These are phyloP conservation scores for Forbesichthys papilliferus DNA, from an alignment of 2,113 vertebrate genomes.

Conservation along the genomic window DNA sequence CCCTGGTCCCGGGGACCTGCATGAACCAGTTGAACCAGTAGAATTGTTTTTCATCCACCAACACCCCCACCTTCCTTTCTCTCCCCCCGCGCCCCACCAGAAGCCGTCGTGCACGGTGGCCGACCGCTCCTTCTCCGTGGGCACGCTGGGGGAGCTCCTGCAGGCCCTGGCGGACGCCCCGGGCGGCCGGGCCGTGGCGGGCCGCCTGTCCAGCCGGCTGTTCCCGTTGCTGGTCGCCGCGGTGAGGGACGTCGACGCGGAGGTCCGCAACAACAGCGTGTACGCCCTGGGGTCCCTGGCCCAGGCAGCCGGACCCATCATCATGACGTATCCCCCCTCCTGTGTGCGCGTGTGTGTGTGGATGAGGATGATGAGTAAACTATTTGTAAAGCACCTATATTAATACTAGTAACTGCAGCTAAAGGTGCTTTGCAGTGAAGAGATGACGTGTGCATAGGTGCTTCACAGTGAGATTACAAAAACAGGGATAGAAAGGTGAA, in stretches of 20 bases:
- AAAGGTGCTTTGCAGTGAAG: too few species aligned
- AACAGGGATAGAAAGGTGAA: too few species aligned
- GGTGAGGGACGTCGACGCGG: constrained; percentile 76
- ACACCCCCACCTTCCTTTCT: too few species aligned
- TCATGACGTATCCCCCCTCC: constrained; percentile 77
- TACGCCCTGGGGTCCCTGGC: constrained; percentile 86
- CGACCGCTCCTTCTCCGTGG: constrained; percentile 86
- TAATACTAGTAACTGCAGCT: too few species aligned
- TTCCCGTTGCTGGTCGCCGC: constrained; percentile 78
- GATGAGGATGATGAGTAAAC: too few species aligned
- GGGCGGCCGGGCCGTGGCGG: constrained; percentile 64
- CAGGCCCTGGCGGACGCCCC: constrained; percentile 67
- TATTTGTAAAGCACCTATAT: too few species aligned
- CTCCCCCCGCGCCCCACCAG: constrained; percentile 53
- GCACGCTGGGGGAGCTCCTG: constrained; percentile 81
- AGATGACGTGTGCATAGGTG: too few species aligned
- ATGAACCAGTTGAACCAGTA: not conserved
- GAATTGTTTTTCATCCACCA: too few species aligned
- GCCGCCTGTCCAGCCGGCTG: constrained; percentile 79
- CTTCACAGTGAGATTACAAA: too few species aligned
- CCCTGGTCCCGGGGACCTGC: too few species aligned
- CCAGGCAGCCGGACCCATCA: constrained; percentile 76
- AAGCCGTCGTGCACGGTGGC: constrained; percentile 82
- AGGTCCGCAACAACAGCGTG: constrained; percentile 88
- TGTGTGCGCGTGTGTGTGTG: not conserved